Base-by-base conservation (phyloP, 2,888 invertebrate species). In the Sarcophaga rosellei region DNA sequence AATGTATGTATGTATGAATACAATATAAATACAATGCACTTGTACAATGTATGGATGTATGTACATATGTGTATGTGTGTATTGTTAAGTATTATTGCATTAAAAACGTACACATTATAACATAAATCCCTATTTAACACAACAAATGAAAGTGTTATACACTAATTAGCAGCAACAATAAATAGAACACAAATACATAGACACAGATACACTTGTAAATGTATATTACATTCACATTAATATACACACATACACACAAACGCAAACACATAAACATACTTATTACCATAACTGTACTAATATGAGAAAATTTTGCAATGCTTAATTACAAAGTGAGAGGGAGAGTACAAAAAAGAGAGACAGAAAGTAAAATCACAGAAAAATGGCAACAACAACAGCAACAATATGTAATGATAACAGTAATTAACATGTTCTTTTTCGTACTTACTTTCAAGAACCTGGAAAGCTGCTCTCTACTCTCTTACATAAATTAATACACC, bases 381-480 rank as follows among this genome's bases (percentile, higher is more conserved):
- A 63, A 20, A 82, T 6, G 73, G 62, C 12, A 69, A 12, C 57
- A 77, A 61, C 59, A 69, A n/a, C 72, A 76, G 57, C 68, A 77
- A 25, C 68, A 73, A 87, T 81, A 85, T 86, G 85, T 84, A 87
- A 87, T 85, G 85, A 88, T 85, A 87, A 84, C 85, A 82, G 88
- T 88, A 88, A 88, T 88, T 88, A 88, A 87, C 88, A 85, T 87
- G 84, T 81, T 84, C 62, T 72, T 65, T 76, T 76, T 25, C 76
- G 20, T 47, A 63, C 69, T 70, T 65, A 74, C 77, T 72, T 81
- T 72, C 76, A 76, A 69, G 79, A 63, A 20, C 74, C 63, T 83
- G 73, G 57, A 57, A 68, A 65, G 20, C 45, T 73, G 6, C 3
- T 35, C 4, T 21, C 21, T 66, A 10, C 11, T 66, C 44, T 66